Base-by-base conservation (phyloP, 2,888 invertebrate genomes). In the Macrophya annulata region DNA sequence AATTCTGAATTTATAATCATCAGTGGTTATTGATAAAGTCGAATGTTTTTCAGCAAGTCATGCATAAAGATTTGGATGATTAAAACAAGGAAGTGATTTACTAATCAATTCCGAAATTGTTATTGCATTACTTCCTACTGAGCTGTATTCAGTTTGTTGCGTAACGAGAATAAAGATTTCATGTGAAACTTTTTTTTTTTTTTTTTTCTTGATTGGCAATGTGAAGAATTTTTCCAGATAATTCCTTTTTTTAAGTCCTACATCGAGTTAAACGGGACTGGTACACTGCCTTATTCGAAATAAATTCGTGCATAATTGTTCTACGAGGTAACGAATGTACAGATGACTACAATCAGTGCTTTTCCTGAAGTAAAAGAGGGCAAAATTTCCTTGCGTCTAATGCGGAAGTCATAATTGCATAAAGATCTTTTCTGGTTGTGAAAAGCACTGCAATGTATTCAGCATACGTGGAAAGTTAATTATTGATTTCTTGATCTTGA, bases 401-500 rank as follows among this genome's bases (percentile, higher is more conserved):
- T 82, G 40, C n/a, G 1, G 5, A 85, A 17, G 74, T 15, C 15
- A 31, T 43, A 6, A 84, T 85, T 43, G 65, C 83, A 21, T n/a
- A 10, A 84, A 59, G 55, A 62, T 62, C 81, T 37, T 84, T 81
- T 72, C 59, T 85, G 4, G 74, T 81, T 45, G 40, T 51, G 31
- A 55, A 55, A 51, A 77, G 37, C 17, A 86, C 68, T 45, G 55
- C 17, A 71, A 84, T 68, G 79, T 55, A 51, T 31, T 37, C 12
- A 37, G 37, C n/a, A 43, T 84, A 82, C 76, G 81, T 31, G 82
- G 85, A 48, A 84, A 84, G 37, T 74, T 8, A 48, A 76, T 37
- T 15, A 85, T 17, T 84, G 85, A 86, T 45, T 86, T 48, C 45
- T 77, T 68, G 4, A 85, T 43, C 59, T 62, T 25, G 12, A 10